Base-by-base conservation (phyloP, 1,140 invertebrate genomes). In the Gonatopus flavifemur region DNA sequence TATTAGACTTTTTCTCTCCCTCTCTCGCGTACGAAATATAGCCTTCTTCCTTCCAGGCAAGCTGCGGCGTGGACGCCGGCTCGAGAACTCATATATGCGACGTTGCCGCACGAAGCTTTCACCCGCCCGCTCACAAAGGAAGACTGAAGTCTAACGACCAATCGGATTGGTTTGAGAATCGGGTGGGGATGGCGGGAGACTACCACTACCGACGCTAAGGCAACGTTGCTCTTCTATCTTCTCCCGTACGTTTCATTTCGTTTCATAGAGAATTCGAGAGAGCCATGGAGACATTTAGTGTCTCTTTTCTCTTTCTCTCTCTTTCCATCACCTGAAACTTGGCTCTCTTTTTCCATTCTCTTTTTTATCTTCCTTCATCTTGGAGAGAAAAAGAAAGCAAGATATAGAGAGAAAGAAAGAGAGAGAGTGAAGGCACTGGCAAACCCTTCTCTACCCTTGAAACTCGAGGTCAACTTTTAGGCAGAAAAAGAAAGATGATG, bases 391-490 rank as follows among this genome's bases (percentile, higher is more conserved):
- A n/a, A n/a, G n/a, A n/a, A 37, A 16, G 46, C 39, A 57, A 57
- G 59, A 56, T 55, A 58, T 43, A 51, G 49, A 46, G 15, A 25
- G 22, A 20, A 22, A 40, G 49, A 48, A 28, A 51, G 45, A 43
- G 60, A 52, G 50, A 39, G 40, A 36, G 51, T 49, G 52, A 64
- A 66, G 55, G 66, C n/a, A 57, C 55, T 57, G 59, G n/a, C 58
- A 49, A 59, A 55, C 60, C 57, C 64, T 62, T 64, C 61, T 71
- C 71, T 76, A 78, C 74, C 74, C 75, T 78, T 76, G 74, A 78
- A 77, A 77, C 70, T 77, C 75, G 74, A 78, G 76, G 76, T 78
- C 74, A 78, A 73, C 73, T 68, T 75, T 77, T 72, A 72, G 74
- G 70, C 69, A 70, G 59, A 66, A 61, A 62, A 62, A 55, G 66